Conservation (phyloP, 2,888 invertebrate species). For the Fragum fragum region DNA sequence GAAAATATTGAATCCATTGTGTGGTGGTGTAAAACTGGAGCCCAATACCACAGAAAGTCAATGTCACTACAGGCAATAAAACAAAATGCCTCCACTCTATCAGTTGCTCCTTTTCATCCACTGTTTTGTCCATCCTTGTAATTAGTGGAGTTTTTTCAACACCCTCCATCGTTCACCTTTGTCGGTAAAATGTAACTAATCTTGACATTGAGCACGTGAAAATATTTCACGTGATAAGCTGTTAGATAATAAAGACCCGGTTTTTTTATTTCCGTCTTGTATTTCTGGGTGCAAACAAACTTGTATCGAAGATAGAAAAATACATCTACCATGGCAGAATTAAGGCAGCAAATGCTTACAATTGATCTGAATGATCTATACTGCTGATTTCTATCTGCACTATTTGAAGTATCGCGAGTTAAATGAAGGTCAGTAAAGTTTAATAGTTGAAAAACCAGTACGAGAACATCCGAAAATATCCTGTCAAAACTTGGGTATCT, state of each 20-base stretch:
- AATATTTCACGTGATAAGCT: conserved; percentile 9
- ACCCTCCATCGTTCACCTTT: not conserved
- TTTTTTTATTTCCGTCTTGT: not conserved
- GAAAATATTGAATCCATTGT: conserved; percentile 45
- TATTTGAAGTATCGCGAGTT: too few relatives aligned
- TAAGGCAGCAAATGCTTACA: too few relatives aligned
- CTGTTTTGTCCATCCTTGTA: not conserved
- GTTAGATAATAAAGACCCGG: not conserved
- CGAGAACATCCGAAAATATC: not conserved
- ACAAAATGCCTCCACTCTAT: conserved; percentile 21
- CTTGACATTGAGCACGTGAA: not conserved
- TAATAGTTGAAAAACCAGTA: not conserved
- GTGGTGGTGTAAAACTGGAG: conserved; percentile 29
- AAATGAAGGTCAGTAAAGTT: too few relatives aligned
- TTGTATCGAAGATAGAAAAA: too few relatives aligned
- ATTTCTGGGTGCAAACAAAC: not conserved
- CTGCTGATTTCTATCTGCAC: too few relatives aligned
- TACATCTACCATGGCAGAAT: too few relatives aligned
- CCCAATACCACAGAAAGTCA: conserved; percentile 15
- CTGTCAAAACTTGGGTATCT: not conserved
- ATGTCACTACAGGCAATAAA: conserved; percentile 18
- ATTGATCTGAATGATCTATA: too few relatives aligned
- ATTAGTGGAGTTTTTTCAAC: conserved; percentile 28
- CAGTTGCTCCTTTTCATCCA: not conserved
- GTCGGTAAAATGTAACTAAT: not conserved